Evolutionary conservation across 1,140 invertebrate species (phyloP), one percentile per base, ranked within the genome.

Genomic region (Choristoneura fumiferana): DNA sequence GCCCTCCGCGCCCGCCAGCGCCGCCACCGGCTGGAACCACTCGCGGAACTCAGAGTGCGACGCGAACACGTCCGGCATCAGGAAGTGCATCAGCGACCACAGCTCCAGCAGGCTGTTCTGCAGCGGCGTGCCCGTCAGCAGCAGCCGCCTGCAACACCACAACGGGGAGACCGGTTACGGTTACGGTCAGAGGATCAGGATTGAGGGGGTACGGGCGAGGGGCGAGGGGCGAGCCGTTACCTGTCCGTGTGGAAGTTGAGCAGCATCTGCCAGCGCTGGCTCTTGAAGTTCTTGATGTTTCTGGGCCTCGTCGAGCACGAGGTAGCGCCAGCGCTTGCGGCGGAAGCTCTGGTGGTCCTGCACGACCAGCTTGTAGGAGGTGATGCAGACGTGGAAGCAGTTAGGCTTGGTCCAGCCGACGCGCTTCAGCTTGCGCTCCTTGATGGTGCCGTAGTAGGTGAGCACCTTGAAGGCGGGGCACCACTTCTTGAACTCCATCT

Each of bases 271-370:
- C 99, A 99, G 49, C 99, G 90, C 82, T 99, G 98, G 9, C 97
- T 99, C 89, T 99, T 99, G 81, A 99, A 99, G 90, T 99, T 99
- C 91, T 99, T 99, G 57, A 99, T 99, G 83, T 99, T n/a, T 99
- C 80, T 99, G 99, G 14, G 99, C 99, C 91, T 99, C 99, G 87
- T 99, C 99, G 34, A 99, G 91, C 73, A 99, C 99, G 6, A 99
- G 92, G 90, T 99, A 99, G 78, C 98, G 98, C 99, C 99, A 99
- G 67, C 98, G 96, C 91, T 99, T 99, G 65, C 98, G 92, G 49
- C 98, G 92, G 90, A 99, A 99, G 83, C 96, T 96, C 87, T 97
- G 95, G 91, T 99, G 98, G 91, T 99, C 99, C 88, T 99, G 98
- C 68, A 99, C 98, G 22, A 99, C 98, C 60, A 99, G 91, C 86